Percentiles rank a stretch among this genome's conserved stretches.
phyloP scores from a whole-genome alignment of 1,140 invertebrate genomes.

The Saccostrea glomerata region DNA sequence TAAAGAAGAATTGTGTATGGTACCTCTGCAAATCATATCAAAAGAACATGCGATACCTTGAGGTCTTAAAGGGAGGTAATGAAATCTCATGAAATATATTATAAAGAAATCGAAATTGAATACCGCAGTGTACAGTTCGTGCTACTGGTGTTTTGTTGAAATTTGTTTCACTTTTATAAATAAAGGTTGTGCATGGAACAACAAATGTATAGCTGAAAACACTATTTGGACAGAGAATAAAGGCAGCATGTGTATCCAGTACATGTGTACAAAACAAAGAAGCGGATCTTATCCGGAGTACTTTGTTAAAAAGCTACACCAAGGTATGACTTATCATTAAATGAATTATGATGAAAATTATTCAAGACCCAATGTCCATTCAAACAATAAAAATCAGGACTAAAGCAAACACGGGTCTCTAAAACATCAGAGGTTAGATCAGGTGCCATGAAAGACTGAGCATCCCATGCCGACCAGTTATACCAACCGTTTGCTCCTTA shows the following conservation, averaged over 20 bases:
- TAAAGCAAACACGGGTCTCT: too few species aligned
- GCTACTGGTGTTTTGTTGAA: background rate
- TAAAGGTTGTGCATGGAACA: conserved; percentile 3
- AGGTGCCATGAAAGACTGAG: too few species aligned
- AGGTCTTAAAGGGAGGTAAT: conserved; percentile 13
- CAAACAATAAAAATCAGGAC: too few species aligned
- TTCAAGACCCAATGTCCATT: too few species aligned
- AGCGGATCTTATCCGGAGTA: background rate
- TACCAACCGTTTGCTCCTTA: too few species aligned
- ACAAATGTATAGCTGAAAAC: background rate
- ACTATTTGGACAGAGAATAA: background rate
- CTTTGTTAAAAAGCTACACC: background rate
- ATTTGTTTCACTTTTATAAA: background rate
- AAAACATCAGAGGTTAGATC: too few species aligned
- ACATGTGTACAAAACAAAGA: background rate
- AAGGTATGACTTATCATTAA: background rate
- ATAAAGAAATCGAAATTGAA: background rate
- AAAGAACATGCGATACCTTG: background rate
- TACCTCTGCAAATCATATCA: background rate
- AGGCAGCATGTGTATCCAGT: background rate
- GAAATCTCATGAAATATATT: too few species aligned
- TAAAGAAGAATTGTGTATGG: conserved; percentile 2
- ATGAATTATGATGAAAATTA: too few species aligned
- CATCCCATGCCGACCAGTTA: too few species aligned
- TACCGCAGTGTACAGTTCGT: background rate